Base-by-base conservation (phyloP, 2,113 vertebrate species). In the Otis tarda region DNA sequence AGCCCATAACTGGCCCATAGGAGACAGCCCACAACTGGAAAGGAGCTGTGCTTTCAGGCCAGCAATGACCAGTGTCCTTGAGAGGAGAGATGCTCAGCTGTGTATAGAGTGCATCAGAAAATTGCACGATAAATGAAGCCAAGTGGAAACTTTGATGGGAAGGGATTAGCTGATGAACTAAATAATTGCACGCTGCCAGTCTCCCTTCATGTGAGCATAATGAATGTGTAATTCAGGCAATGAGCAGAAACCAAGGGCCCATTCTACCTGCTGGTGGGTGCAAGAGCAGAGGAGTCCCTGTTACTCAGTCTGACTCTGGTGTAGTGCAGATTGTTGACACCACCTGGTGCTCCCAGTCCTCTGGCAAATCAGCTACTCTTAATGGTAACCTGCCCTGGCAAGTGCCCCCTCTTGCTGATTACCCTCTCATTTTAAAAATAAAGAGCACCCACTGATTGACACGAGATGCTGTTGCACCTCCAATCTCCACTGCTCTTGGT, bases 1-100 rank as follows among this genome's bases (percentile, higher is more conserved):
- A n/a, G 47, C 12, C 41, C 12, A 35, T 3, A 15, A 45, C 15
- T 11, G 2, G 16, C 4, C 18, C 18, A 2, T 10, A 19, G 0
- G 6, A 31, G 22, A 25, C 28, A 43, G 20, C 14, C 53, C 1
- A 2, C 37, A 59, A 1, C 55, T 24, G 71, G 57, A 37, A 43
- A 52, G 0, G 5, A 16, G 45, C 49, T 73, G 70, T 50, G 21
- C 50, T 79, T 31, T n/a, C 18, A 49, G 27, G 50, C 65, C 30
- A 6, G 35, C 21, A 41, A 7, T 77, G 56, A 37, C 18, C 65
- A 11, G 33, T 12, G 61, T 35, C 35, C 67, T 43, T 33, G 79
- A 33, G 25, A 71, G 73, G 25, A 71, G 60, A 37, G 84, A 68
- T 39, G 33, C 31, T 56, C 69, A 47, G 37, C 60, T 52, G 21